Evolutionary conservation across 2,797 vertebrate species (phyloP), one percentile per base, ranked within the genome.

Genomic region (Melopsittacus undulatus): DNA sequence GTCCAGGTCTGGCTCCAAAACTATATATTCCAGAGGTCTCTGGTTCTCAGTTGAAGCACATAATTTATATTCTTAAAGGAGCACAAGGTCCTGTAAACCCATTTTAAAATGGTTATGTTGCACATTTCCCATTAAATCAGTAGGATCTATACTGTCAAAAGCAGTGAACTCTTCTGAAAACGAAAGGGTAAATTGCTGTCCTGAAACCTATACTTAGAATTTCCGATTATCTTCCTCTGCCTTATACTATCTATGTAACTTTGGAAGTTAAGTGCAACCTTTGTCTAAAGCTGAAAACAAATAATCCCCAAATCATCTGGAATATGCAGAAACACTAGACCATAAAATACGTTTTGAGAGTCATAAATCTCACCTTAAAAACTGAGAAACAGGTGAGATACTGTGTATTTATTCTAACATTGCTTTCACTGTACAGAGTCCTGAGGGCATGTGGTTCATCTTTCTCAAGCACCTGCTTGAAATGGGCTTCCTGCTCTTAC

Each of bases 71-170:
- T 70, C 77, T 67, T 87, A 77, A 80, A 86, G 79, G 34, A 96
- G 92, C 46, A 83, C 7, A 69, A 87, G 23, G 27, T 23, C 48
- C 62, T 80, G 27, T 34, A 92, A 93, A 83, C 29, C 22, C 24
- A 56, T 57, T 84, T 81, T 4, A 73, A 89, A 81, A 57, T 54
- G 21, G 30, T 52, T 77, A 48, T 90, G 64, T 27, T 83, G 42
- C 27, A 85, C 23, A 56, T 63, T 92, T 90, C 57, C 67, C 73
- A 93, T 80, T 75, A 84, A 84, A 94, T 76, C 88, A 89, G 54
- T 88, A 80, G 59, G 51, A 72, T 77, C 40, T 17, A 40, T 15
- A 32, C 8, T 36, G 22, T 63, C 83, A 78, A 84, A 91, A 87
- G 49, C 40, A 52, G 16, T 21, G 46, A 87, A 78, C 57, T 68